Conservation (phyloP, 2,797 vertebrate species). For the Xiphophorus birchmanni region DNA sequence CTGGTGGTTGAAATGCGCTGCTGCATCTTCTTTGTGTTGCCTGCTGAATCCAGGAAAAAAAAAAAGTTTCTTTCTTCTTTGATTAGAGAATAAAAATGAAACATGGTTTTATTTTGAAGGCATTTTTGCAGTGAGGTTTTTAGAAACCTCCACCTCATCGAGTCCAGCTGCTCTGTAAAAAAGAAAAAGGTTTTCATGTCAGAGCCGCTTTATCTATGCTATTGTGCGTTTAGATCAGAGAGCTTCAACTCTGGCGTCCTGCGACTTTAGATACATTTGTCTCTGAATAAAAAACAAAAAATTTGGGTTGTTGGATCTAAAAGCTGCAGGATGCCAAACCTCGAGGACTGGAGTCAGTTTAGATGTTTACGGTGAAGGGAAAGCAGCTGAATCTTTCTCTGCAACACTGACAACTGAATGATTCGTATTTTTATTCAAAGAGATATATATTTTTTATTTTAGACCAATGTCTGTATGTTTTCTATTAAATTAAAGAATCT, state of each 20-base stretch:
- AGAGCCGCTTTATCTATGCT: not conserved
- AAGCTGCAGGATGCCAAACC: no score
- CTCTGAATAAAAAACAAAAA: no score
- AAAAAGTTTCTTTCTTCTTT: not conserved
- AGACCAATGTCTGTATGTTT: slow-evolving; percentile 75
- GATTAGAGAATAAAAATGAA: not conserved
- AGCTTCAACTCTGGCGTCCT: no score
- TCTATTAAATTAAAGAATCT: slow-evolving; percentile 53
- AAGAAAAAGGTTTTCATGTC: no score
- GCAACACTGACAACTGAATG: slow-evolving; percentile 55
- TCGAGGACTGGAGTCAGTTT: slow-evolving; percentile 4
- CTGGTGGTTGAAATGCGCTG: slow-evolving; percentile 41
- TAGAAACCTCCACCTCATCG: not conserved
- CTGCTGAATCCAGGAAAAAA: not conserved
- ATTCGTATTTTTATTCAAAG: slow-evolving; percentile 50
- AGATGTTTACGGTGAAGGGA: slow-evolving; percentile 50
- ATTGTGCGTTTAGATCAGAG: not conserved
- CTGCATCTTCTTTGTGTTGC: slow-evolving; percentile 25
- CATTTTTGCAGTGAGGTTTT: not conserved
- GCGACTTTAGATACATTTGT: no score
- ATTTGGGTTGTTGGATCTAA: no score
- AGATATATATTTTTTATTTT: slow-evolving; percentile 75
- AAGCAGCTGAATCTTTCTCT: slow-evolving; percentile 26
- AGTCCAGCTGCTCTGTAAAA: no score
- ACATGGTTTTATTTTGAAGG: not conserved